Conservation (phyloP, 2,888 invertebrate species). For the Chironomus riparius region DNA sequence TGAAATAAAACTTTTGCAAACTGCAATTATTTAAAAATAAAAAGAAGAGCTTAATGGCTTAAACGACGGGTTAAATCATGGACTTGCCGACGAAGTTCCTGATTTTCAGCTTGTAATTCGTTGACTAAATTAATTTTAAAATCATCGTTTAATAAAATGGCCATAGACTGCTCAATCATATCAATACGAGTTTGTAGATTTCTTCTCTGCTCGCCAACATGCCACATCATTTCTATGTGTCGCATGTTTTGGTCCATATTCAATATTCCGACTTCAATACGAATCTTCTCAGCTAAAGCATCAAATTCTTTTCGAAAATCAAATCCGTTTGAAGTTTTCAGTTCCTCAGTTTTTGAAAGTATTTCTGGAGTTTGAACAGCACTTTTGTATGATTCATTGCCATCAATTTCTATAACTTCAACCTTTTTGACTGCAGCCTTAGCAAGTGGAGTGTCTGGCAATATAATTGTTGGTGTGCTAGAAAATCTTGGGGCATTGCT, state of each 20-base stretch:
- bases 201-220: background rate
- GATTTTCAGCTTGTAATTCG: slow-evolving; percentile 6
- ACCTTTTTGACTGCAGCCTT: background rate
- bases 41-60: background rate
- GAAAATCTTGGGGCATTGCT: background rate
- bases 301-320: background rate
- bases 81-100: background rate
- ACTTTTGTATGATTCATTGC: background rate
- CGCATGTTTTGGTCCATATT: background rate
- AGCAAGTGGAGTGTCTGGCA: too few relatives aligned
- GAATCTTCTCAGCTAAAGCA: background rate
- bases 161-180: slow-evolving; percentile 9
- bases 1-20: background rate
- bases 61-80: background rate
- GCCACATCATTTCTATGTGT: background rate
- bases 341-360: background rate
- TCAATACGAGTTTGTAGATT: background rate
- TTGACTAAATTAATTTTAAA: slow-evolving; percentile 6
- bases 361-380: background rate
- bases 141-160: slow-evolving; percentile 5
- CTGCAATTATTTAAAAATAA: background rate
- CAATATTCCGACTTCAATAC: background rate
- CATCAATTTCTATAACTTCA: background rate
- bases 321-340: background rate
- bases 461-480: background rate